Conservation (phyloP, 2,113 vertebrate species). For the Copsychus sechellarum region DNA sequence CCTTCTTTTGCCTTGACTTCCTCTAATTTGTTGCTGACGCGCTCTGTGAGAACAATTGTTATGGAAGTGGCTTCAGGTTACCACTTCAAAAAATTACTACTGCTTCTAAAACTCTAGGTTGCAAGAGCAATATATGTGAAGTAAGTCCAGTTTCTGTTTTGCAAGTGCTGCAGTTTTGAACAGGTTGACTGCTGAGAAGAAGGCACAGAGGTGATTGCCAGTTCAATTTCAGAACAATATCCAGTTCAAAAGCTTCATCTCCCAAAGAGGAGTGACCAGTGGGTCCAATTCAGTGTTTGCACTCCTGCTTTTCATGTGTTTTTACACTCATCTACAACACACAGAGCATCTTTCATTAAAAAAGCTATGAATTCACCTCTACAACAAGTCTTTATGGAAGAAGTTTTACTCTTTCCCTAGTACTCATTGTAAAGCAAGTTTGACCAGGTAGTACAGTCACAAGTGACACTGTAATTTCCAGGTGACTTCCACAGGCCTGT, state of each 20-base stretch:
- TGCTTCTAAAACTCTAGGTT: background rate
- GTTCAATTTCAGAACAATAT: background rate
- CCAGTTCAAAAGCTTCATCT: background rate
- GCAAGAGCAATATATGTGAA: background rate
- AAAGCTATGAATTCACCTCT: background rate
- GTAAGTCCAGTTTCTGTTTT: background rate
- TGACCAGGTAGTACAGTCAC: background rate
- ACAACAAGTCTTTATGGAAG: background rate
- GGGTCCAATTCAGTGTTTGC: background rate
- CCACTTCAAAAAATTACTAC: background rate
- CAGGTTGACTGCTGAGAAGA: background rate
- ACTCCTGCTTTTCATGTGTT: background rate
- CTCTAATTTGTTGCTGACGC: constrained; percentile 4
- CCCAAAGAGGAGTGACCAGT: background rate
- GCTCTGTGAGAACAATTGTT: constrained; percentile 13
- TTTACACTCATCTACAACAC: background rate
- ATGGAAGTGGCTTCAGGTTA: background rate
- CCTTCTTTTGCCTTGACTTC: constrained; percentile 49
- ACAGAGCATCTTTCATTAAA: background rate
- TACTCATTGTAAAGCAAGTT: background rate
- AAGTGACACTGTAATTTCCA: background rate
- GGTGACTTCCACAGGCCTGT: background rate
- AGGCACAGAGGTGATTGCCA: background rate
- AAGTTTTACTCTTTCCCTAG: background rate
- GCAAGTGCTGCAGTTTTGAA: background rate